Base-by-base conservation (phyloP, 2,113 vertebrate species). In the Psittacus erithacus region DNA sequence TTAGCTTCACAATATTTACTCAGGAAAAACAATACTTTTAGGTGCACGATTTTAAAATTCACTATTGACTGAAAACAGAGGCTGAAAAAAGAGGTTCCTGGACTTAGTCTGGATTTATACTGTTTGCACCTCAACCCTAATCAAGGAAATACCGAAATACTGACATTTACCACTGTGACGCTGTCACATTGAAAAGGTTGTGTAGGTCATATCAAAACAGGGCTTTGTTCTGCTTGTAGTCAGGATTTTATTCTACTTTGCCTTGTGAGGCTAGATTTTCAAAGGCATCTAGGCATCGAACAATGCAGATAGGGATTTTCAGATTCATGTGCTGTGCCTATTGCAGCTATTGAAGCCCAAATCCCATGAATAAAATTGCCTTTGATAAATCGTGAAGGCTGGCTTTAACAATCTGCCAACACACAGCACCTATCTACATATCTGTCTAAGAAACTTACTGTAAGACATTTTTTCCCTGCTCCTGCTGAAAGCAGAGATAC, bases 221-320 rank as follows among this genome's bases (percentile, higher is more conserved):
- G 29, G 39, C 28, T 71, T 90, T 76, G 39, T 68, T 92, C 68
- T 85, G 24, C 62, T 83, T 52, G 35, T 39, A 82, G 62, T 60
- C 47, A n/a, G 15, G 43, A 50, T 29, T 71, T 82, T 73, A 76
- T 93, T 70, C 44, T 43, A 49, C 17, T 86, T 84, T 3, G 2
- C 65, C 47, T 87, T 85, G 28, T 0, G 2, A 63, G 17, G 60
- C 39, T 55, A 49, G 64, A 46, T 91, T 96, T 91, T 79, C 87
- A 90, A 75, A 96, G 55, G 46, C 71, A 85, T 44, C 50, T 85
- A 86, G 55, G 60, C 60, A 88, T 83, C 53, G 77, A 88, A 82
- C 38, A 86, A 94, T n/a, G 41, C 62, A 94, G 63, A 85, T 15
- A 85, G n/a, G 79, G 67, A 84, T 73, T 86, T 97, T 91, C 59